Evolutionary conservation across 2,113 vertebrate genomes (phyloP).

Genomic region (Tetrao urogallus): DNA sequence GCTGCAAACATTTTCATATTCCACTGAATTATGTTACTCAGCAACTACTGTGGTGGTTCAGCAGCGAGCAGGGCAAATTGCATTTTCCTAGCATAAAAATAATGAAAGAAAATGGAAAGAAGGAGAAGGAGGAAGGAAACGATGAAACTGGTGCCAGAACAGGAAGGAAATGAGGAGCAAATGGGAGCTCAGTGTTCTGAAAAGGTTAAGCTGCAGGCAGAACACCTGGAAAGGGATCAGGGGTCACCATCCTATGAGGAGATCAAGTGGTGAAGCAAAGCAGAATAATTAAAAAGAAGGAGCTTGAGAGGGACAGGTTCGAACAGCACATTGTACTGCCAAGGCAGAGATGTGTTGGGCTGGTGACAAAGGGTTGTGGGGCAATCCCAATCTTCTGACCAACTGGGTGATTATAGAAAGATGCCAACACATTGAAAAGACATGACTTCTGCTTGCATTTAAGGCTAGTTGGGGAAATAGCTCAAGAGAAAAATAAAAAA

Average conservation of each 20-base stretch:
- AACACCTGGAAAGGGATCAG: background rate
- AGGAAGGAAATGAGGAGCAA: background rate
- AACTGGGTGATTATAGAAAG: background rate
- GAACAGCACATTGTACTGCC: background rate
- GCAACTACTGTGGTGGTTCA: background rate
- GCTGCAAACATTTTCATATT: background rate
- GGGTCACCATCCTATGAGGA: constrained; percentile 2
- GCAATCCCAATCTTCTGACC: background rate
- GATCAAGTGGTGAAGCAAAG: constrained; percentile 19
- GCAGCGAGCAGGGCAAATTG: background rate
- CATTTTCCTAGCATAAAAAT: background rate
- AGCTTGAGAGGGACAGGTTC: background rate
- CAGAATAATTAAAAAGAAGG: background rate
- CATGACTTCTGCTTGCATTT: background rate
- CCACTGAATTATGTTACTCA: constrained; percentile 15
- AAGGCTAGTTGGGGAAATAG: background rate
- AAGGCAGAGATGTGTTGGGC: background rate
- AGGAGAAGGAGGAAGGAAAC: background rate
- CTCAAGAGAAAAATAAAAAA: background rate
- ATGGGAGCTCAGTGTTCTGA: background rate
- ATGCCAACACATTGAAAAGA: background rate
- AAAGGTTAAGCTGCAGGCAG: constrained; percentile 5
- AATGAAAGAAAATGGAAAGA: background rate
- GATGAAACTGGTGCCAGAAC: background rate
- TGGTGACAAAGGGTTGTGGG: background rate